Conservation (phyloP, 2,797 vertebrate species). For the Spondyliosoma cantharus region DNA sequence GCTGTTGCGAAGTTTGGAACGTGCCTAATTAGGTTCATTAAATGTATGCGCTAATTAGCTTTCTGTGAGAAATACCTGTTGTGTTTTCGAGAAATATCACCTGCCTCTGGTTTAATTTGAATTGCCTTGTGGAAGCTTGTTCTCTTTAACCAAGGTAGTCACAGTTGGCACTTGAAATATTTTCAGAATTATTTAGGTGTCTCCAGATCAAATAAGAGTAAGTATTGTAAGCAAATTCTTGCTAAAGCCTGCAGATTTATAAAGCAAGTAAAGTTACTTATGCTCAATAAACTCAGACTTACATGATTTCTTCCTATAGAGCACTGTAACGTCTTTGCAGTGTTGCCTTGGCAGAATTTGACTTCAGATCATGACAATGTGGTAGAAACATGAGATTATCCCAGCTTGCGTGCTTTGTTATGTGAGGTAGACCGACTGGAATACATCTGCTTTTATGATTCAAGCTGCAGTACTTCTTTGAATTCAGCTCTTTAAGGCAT, state of each 20-base stretch:
- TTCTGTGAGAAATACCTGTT: slow-evolving; percentile 53
- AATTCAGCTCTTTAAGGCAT: slow-evolving; percentile 17
- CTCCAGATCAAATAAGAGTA: background rate
- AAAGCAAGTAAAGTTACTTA: too few relatives aligned
- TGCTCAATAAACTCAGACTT: background rate
- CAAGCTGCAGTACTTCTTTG: slow-evolving; percentile 17
- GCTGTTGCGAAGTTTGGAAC: slow-evolving; percentile 55
- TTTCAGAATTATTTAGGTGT: background rate
- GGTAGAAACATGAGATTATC: slow-evolving; percentile 21
- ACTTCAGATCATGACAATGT: slow-evolving; percentile 10
- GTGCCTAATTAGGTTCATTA: slow-evolving; percentile 72
- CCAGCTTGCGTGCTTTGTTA: slow-evolving; percentile 24
- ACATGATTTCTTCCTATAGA: background rate
- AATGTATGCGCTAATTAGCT: slow-evolving; percentile 62
- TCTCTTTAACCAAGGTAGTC: background rate
- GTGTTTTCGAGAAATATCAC: slow-evolving; percentile 48
- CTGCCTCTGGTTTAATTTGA: slow-evolving; percentile 32
- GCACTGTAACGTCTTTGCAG: background rate
- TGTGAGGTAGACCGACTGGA: slow-evolving; percentile 6
- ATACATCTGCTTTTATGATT: slow-evolving; percentile 29
- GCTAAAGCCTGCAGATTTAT: background rate
- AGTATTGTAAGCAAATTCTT: background rate
- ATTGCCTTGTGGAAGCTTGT: slow-evolving; percentile 38
- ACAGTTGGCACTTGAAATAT: background rate
- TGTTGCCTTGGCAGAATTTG: slow-evolving; percentile 6